phyloP scores from a whole-genome alignment of 2,797 vertebrate species.

The Bovichtus variegatus region DNA sequence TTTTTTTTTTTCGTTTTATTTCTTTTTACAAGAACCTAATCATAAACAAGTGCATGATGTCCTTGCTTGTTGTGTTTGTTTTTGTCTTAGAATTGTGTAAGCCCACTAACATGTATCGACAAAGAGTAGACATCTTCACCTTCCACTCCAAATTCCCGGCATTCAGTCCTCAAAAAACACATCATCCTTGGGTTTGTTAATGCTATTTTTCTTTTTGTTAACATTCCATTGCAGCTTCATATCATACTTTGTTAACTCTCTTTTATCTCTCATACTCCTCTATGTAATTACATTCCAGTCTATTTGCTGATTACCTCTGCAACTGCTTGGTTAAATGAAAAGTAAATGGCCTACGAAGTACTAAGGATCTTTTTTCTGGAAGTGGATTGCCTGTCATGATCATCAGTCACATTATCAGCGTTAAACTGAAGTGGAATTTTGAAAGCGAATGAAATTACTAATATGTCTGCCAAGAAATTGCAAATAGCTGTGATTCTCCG shows the following conservation, averaged over 20 bases:
- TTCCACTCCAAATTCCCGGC: background rate
- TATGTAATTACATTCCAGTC: constrained; percentile 2
- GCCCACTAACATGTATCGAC: background rate
- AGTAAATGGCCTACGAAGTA: background rate
- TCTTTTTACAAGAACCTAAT: background rate
- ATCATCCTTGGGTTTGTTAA: background rate
- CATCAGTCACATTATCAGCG: background rate
- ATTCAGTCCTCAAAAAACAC: background rate
- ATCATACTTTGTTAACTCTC: background rate
- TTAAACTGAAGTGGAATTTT: background rate
- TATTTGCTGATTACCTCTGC: constrained; percentile 26
- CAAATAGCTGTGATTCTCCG: background rate
- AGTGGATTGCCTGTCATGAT: constrained; percentile 10
- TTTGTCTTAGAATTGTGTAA: background rate
- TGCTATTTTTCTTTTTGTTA: background rate
- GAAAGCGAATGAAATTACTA: background rate
- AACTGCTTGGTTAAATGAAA: background rate
- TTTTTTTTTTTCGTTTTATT: background rate
- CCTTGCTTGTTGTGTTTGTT: background rate
- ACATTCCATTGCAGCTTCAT: background rate
- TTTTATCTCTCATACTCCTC: background rate
- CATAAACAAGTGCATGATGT: background rate
- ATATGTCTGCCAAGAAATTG: background rate
- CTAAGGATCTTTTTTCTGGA: constrained; percentile 1
- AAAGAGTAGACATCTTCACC: background rate